Evolutionary conservation across 2,888 invertebrate species (phyloP), one percentile per base, ranked within the genome.

Genomic region (Apeira syringaria): DNA sequence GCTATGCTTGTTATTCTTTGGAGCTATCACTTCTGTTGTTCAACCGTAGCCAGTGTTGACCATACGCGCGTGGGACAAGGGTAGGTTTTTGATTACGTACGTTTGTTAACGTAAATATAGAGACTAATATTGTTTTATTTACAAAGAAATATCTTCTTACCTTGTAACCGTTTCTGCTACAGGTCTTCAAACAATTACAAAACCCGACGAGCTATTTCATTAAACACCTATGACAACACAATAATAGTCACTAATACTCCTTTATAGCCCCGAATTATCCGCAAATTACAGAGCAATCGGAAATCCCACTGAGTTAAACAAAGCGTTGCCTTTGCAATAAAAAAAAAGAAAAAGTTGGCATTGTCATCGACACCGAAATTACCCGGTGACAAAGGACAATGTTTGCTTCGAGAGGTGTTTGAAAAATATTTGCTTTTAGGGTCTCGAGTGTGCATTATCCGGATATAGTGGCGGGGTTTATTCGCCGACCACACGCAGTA

Each of bases 311-410:
- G 84, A 9, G 84, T 68, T 70, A 74, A 79, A 80, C 74, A 80
- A 75, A 79, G 66, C 56, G 40, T 30, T 46, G 57, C 58, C 68
- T 49, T 45, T 26, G 32, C 12, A 26, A 28, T 15, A 37, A 42
- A 20, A 22, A 38, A 31, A 40, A 45, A 38, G 38, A 29, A 38
- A 39, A 35, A 30, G 38, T 39, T 26, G 47, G 43, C 33, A 58
- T 87, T 88, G 89, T 88, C 83, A 88, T 75, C 79, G 80, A 81
- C 73, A 84, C 80, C 76, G 51, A 85, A 83, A 84, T 86, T 81
- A 79, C 77, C 11, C 2, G 80, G 85, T 80, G 78, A 83, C 84
- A 80, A 83, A 80, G 74, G 78, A 75, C 80, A 29, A 41, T 80
- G 74, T 80, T 76, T 74, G 67, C 73, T 61, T 62, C 70, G 60